Evolutionary conservation across 2,888 invertebrate species (phyloP), one percentile per base, ranked within the genome.

Genomic region (Agrilus cyanescens): DNA sequence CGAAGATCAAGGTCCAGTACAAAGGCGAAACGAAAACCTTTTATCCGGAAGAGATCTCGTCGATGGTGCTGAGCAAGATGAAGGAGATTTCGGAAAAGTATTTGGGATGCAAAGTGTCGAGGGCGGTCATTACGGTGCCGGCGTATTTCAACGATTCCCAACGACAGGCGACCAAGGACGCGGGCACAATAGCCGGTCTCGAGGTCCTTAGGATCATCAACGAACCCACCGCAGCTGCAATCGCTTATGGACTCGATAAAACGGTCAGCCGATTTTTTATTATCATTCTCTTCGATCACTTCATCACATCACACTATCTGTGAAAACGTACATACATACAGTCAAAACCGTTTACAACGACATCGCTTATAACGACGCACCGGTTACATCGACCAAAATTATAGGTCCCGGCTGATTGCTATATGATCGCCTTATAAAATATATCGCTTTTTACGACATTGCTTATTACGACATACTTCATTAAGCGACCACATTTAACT

Each of bases 131-230:
- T 44, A 75, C 75, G 4, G 75, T 75, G 4, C 75, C 75, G 4
- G 78, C 78, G 12, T 78, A 79, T 56, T 79, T 78, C 64, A 79
- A 77, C 59, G 77, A 78, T 57, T 71, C 74, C 1, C 80, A 81
- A 57, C 65, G 80, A 41, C 79, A 80, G 57, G 80, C 80, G 1
- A 80, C 79, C 12, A 80, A 79, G 58, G 80, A 80, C 58, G 78
- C 80, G 37, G 79, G 78, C 4, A 69, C 73, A 59, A 59, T 73
- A 46, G 73, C 79, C 8, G 79, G 78, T 25, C 60, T 80, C 35
- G 77, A 78, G 55, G 77, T 80, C 4, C 63, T 75, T 37, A 66
- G 79, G 50, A 79, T 80, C 49, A 74, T 77, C 53, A 78, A 79
- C 59, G 80, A 81, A 58, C 80, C 80, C 8, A 80, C 79, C 12